Evolutionary conservation across 2,113 vertebrate genomes (phyloP).

Genomic region (Galemys pyrenaicus): DNA sequence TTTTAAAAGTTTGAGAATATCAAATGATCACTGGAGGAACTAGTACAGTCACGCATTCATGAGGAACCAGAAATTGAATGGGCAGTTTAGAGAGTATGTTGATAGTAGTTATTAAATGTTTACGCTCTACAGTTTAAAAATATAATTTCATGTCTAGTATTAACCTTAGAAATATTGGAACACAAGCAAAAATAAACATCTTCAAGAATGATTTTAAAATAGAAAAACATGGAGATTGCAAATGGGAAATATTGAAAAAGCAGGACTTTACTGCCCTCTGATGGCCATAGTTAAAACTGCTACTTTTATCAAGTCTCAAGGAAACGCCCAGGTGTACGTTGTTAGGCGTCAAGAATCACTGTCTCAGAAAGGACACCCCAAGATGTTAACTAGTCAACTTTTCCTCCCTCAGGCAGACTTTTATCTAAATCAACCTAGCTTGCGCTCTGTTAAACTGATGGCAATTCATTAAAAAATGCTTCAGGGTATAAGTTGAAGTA

Average conservation of each 20-base stretch:
- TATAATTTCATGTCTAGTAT: neutral
- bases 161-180: neutral
- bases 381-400: neutral
- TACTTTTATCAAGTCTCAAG: neutral
- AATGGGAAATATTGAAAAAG: conserved; percentile 36
- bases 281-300: conserved; percentile 74
- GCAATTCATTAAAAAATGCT: neutral
- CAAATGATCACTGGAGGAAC: neutral
- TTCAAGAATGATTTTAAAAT: neutral
- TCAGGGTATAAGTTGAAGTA: neutral
- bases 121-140: neutral
- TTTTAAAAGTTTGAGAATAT: neutral
- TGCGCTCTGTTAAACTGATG: neutral
- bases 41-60: neutral
- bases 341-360: neutral
- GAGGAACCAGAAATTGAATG: neutral
- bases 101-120: neutral
- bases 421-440: neutral
- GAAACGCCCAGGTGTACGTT: neutral
- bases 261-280: conserved; percentile 82
- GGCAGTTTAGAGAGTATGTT: neutral
- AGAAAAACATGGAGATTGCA: neutral
- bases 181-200: neutral
- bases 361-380: neutral
- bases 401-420: neutral